Base-by-base conservation (phyloP, 1,140 invertebrate species). In the Drosophila elegans region DNA sequence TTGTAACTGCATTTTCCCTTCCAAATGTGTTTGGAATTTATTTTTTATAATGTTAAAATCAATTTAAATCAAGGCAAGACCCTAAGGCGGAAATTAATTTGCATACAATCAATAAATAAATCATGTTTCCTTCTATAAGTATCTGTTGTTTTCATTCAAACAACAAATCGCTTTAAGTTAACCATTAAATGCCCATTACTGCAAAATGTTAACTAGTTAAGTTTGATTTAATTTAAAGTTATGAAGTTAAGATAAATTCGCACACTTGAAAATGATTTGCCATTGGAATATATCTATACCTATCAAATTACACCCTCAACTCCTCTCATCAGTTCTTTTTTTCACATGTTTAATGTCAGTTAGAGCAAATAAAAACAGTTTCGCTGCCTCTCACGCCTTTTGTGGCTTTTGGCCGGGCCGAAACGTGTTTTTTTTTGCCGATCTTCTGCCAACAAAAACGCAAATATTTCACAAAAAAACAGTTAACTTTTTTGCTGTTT, bases 381-480 rank as follows among this genome's bases (percentile, higher is more conserved):
- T 68, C 42, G 13, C 32, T 45, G 61, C 25, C 39, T 61, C 32
- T 52, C 48, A 49, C 16, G 29, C 27, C 59, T 62, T 36, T 34
- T 42, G 55, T 39, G 55, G 55, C 34, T 57, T 56, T 46, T 62
- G 57, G 63, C 63, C 49, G 1, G 27, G 38, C 6, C 42, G 13
- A 69, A 56, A 69, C 67, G 42, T 71, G 67, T 68, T 68, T 61
- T 32, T 46, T 54, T 54, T 60, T 38, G 12, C 27, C 7, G 36
- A 69, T 75, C 71, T 57, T 75, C 72, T 75, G 45, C 64, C 51
- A 46, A 38, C 32, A 72, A 55, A 74, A 46, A 56, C 41, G 57
- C 60, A 64, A 64, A 74, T 57, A 76, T 52, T 74, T 66, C 46
- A 78, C 63, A 85, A 77, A 85, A 83, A 77, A 86, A 86, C 78